Percentiles rank a stretch among this genome's conserved stretches.
These are phyloP conservation scores for Cacoxenus indagator DNA, from an alignment of 2,888 invertebrate genomes.

Conservation along the genomic window DNA sequence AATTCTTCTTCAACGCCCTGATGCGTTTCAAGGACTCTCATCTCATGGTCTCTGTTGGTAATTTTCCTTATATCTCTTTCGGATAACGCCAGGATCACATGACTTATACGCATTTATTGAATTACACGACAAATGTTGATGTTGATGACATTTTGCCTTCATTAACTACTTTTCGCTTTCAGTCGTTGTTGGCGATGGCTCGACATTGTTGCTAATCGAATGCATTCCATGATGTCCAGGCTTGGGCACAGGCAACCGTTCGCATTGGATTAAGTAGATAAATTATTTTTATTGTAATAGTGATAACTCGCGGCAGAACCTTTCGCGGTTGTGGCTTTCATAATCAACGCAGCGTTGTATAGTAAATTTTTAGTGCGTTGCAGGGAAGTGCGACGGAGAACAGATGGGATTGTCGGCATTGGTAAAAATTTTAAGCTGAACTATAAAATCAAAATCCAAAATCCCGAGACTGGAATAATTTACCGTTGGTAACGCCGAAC, in stretches of 20 bases:
- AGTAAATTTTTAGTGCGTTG: background rate
- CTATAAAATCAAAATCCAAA: constrained; percentile 13
- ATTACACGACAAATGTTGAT: background rate
- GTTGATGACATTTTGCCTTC: background rate
- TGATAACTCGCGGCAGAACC: background rate
- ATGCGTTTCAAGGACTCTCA: no score
- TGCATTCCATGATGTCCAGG: background rate
- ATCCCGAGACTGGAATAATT: constrained; percentile 3
- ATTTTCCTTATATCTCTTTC: background rate
- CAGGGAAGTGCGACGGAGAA: background rate
- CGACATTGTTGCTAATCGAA: background rate
- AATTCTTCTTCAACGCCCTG: no score
- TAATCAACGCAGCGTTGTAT: background rate
- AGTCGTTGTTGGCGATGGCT: background rate
- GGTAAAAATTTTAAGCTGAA: background rate
- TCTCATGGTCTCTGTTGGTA: no score
- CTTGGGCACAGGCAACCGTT: background rate
- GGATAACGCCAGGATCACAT: background rate
- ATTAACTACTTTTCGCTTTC: background rate
- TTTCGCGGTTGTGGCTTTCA: background rate
- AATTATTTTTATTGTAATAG: constrained; percentile 7
- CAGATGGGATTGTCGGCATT: background rate
- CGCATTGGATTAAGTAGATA: constrained; percentile 9
- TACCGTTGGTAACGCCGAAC: background rate
- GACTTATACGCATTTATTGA: background rate